A percentile compares a stretch with the other conserved stretches of the same genome.
These are phyloP conservation scores for Drosophila meridionalis DNA, from an alignment of 2,888 invertebrate species.

Conservation along the genomic window DNA sequence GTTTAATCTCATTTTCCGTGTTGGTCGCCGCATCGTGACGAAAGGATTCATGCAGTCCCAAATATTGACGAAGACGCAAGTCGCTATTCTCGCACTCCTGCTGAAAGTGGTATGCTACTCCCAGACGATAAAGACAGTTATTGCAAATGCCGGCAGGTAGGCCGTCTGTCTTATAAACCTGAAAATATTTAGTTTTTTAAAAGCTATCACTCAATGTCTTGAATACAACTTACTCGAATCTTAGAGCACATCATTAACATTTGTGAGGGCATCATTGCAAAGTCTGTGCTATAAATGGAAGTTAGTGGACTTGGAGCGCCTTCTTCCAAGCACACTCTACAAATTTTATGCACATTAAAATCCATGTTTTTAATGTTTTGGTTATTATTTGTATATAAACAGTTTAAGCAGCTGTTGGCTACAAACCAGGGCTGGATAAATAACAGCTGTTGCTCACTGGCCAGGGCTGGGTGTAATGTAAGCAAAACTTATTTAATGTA, in stretches of 20 bases:
- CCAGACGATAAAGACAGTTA: slow-evolving; percentile 87
- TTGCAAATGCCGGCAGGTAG: slow-evolving; percentile 88
- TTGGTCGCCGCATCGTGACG: slow-evolving; percentile 86
- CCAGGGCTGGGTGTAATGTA: slow-evolving; percentile 14
- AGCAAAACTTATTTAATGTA: neutral
- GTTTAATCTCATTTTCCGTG: slow-evolving; percentile 81
- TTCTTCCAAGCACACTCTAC: slow-evolving; percentile 88
- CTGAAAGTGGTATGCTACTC: slow-evolving; percentile 88
- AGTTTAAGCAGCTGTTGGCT: slow-evolving; percentile 45
- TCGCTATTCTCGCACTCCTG: slow-evolving; percentile 88
- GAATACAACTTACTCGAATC: slow-evolving; percentile 85
- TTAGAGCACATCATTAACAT: slow-evolving; percentile 88
- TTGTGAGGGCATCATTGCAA: slow-evolving; percentile 87
- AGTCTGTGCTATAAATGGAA: slow-evolving; percentile 87
- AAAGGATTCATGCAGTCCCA: slow-evolving; percentile 85
- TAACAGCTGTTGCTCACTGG: slow-evolving; percentile 29
- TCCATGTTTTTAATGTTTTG: slow-evolving; percentile 77
- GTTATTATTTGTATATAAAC: slow-evolving; percentile 30
- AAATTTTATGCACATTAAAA: slow-evolving; percentile 86
- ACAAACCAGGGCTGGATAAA: slow-evolving; percentile 10
- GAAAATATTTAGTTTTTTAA: neutral
- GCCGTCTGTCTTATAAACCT: slow-evolving; percentile 87
- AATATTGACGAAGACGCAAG: slow-evolving; percentile 86
- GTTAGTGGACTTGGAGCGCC: slow-evolving; percentile 87
- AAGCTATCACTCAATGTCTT: neutral